Base-by-base conservation (phyloP, 2,113 vertebrate species). In the Phylloscopus trochiloides region DNA sequence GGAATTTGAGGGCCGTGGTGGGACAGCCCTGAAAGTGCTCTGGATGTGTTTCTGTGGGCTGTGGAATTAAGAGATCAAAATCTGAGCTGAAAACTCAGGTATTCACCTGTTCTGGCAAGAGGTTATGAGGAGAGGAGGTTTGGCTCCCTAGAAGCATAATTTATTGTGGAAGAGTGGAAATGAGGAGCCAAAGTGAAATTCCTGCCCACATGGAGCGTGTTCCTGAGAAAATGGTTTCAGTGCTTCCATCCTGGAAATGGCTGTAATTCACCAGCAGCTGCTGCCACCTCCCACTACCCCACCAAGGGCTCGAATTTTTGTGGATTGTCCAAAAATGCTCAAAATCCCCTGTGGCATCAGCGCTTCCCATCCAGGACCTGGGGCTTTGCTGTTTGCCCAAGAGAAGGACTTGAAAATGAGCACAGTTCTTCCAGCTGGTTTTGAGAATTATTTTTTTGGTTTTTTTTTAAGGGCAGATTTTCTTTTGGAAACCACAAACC, bases 221-320 rank as follows among this genome's bases (percentile, higher is more conserved):
- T 62, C 18, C 28, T 34, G 34, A 74, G 68, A n/a, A 91, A 71
- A 90, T 40, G 29, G 16, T 88, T 89, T 86, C 86, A 71, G 76
- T 87, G 73, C 87, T 97, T 95, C 96, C 73, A 1, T 55, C 42
- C 73, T 89, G 74, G 70, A 59, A 59, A 81, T 55, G 68, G 80
- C 77, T 72, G 38, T 21, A 19, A 63, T 63, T 85, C 61, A 48
- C 48, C 4, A 1, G 87, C 83, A 95, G 82, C 86, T 92, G 82
- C 78, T 93, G 86, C 86, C 12, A 17, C 51, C 77, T 78, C 43
- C 76, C 76, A 90, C 67, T 29, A n/a, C 7, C 6, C 79, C 79
- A 47, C 16, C 58, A 83, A 95, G 89, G 95, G 84, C 95, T 96
- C 16, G 7, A 12, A 6, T 58, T 94, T 85, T 65, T 94, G 28